A percentile compares a stretch with the other conserved stretches of the same genome.
Evolutionary conservation across 1,140 invertebrate species (phyloP).

Genomic region (Sipha flava): DNA sequence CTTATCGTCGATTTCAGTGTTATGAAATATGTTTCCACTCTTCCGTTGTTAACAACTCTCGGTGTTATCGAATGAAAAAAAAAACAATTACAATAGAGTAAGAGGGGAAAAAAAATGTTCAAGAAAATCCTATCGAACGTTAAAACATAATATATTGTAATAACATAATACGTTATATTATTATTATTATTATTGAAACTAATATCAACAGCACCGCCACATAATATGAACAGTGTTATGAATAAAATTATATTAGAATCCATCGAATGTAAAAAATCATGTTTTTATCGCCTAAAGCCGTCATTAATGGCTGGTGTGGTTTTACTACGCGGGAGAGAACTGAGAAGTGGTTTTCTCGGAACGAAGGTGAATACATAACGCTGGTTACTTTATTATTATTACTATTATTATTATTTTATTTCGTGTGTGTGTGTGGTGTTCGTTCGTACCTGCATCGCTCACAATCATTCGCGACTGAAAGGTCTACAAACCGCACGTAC

Average conservation of each 20-base stretch:
- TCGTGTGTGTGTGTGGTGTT: neutral
- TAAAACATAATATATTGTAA: too few species aligned
- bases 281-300: slow-evolving; percentile 10
- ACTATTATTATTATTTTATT: neutral
- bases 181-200: too few species aligned
- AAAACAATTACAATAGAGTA: too few species aligned
- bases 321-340: neutral
- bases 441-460: neutral
- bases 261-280: neutral
- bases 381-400: neutral
- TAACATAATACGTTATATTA: too few species aligned
- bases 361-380: slow-evolving; percentile 9
- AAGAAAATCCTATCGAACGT: too few species aligned
- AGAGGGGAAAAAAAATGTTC: too few species aligned
- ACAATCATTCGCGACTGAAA: slow-evolving; percentile 19
- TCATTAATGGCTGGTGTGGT: slow-evolving; percentile 2
- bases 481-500: neutral
- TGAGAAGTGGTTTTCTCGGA: neutral
- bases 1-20: too few species aligned
- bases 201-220: too few species aligned
- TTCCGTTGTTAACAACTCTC: too few species aligned
- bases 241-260: slow-evolving; percentile 1
- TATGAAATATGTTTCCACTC: too few species aligned
- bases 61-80: too few species aligned
- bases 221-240: neutral